Evolutionary conservation across 2,888 invertebrate species (phyloP).

Genomic region (Monochamus alternatus): DNA sequence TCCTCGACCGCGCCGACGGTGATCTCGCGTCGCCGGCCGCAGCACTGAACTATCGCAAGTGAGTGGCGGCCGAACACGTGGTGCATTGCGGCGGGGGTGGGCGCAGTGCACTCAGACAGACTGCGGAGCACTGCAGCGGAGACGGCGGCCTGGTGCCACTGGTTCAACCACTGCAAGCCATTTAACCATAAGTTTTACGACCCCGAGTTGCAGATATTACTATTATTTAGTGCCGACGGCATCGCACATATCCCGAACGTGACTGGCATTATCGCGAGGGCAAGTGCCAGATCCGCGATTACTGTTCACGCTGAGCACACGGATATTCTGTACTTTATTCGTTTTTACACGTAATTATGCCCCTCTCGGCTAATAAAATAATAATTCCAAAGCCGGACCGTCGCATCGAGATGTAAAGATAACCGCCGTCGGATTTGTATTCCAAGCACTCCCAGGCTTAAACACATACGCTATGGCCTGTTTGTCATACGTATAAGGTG

Average conservation of each 20-base stretch:
- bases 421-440: constrained; percentile 55
- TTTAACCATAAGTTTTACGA: constrained; percentile 56
- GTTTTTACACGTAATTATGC: constrained; percentile 33
- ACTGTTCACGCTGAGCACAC: constrained; percentile 16
- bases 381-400: constrained; percentile 42
- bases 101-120: constrained; percentile 66
- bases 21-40: constrained; percentile 24
- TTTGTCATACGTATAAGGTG: constrained; percentile 65
- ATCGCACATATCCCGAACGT: constrained; percentile 45
- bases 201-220: constrained; percentile 58
- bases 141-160: constrained; percentile 40
- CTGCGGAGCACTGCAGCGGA: constrained; percentile 57
- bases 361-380: constrained; percentile 47
- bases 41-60: constrained; percentile 26
- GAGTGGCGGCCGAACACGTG: constrained; percentile 55
- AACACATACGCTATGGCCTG: constrained; percentile 61
- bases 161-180: constrained; percentile 56
- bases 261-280: constrained; percentile 44
- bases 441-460: constrained; percentile 57
- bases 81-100: constrained; percentile 71
- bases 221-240: constrained; percentile 58
- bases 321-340: constrained; percentile 24
- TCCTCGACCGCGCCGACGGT: constrained; percentile 37
- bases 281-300: constrained; percentile 28
- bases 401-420: constrained; percentile 51